Conservation (phyloP, 2,797 vertebrate species). For the Pampus argenteus region DNA sequence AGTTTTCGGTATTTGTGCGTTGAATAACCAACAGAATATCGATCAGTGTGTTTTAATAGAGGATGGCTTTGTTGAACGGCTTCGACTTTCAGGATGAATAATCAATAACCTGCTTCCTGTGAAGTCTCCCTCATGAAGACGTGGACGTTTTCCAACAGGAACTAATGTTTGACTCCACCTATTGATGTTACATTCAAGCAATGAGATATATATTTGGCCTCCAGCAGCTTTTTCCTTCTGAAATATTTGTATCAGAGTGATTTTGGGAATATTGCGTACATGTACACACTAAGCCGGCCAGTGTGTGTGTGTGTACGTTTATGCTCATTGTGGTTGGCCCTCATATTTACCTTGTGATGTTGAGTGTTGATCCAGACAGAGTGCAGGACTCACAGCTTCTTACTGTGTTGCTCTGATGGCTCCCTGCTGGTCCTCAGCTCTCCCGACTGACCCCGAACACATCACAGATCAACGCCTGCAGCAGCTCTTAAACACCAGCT, state of each 20-base stretch:
- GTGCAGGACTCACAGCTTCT: conserved; percentile 35
- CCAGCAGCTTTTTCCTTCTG: not conserved
- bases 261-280: not conserved
- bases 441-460: conserved; percentile 31
- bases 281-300: not conserved
- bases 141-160: not conserved
- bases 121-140: not conserved
- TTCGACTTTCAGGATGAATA: conserved; percentile 3
- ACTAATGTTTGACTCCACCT: conserved; percentile 5
- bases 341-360: conserved; percentile 20
- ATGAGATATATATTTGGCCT: not conserved
- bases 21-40: conserved; percentile 33
- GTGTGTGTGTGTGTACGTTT: not conserved
- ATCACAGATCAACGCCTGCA: not conserved
- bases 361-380: conserved; percentile 6
- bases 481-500: no score
- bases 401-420: conserved; percentile 14
- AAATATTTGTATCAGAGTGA: not conserved
- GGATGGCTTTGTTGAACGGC: conserved; percentile 15
- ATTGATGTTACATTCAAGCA: not conserved
- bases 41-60: conserved; percentile 42
- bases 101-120: conserved; percentile 6
- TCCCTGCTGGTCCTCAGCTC: conserved; percentile 16
- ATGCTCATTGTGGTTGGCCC: not conserved
- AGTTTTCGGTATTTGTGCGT: conserved; percentile 37